These are phyloP conservation scores for Halcyon leucocephala DNA, from an alignment of 2,797 vertebrate genomes.

Conservation along the genomic window DNA sequence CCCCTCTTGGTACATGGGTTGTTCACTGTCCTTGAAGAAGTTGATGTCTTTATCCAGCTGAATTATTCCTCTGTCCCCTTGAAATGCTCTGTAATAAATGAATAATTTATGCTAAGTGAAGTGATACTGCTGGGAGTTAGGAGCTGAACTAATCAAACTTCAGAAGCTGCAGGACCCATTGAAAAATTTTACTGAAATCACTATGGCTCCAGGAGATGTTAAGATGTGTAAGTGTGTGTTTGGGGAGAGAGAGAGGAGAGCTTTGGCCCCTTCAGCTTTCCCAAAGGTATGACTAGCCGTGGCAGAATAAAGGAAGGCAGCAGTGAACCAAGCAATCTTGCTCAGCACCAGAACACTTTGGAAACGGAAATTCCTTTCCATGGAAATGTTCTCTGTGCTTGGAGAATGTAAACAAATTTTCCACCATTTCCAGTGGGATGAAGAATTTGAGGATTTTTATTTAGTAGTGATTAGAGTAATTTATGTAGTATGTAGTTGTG, in stretches of 20 bases:
- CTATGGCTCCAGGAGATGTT: background rate
- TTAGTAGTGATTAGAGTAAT: background rate
- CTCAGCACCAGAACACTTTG: background rate
- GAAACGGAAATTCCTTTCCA: background rate
- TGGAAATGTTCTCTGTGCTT: background rate
- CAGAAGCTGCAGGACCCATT: background rate
- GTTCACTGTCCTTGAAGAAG: constrained; percentile 17
- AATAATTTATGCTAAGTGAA: constrained; percentile 76
- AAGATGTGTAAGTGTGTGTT: background rate
- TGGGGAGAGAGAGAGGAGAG: background rate
- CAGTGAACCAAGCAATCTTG: background rate
- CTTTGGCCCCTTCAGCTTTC: background rate
- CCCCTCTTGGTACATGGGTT: background rate
- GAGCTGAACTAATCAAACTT: constrained; percentile 3
- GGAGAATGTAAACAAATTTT: background rate
- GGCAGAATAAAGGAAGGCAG: background rate
- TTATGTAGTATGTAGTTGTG: background rate
- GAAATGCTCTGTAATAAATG: constrained; percentile 70
- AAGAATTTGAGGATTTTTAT: background rate
- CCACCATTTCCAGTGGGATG: background rate
- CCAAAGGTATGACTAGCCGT: background rate
- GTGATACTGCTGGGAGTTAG: constrained; percentile 19
- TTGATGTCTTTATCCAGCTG: constrained; percentile 47
- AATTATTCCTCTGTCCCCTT: constrained; percentile 61
- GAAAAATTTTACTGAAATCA: constrained; percentile 22